Conservation (phyloP, 1,140 invertebrate species). For the Drosophila sucinea region DNA sequence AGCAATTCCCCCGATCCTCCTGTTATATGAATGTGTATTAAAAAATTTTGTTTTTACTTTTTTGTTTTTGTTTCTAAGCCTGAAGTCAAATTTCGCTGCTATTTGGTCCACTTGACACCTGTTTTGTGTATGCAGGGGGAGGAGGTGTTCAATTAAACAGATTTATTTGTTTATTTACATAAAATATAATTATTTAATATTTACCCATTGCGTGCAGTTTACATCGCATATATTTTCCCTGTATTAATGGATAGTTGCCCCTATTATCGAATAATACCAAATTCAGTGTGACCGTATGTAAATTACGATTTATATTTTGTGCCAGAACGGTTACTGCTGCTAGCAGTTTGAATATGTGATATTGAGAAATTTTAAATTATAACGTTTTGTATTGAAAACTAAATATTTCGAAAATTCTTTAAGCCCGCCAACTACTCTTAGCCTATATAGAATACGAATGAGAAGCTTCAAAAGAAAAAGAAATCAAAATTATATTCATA, state of each 20-base stretch:
- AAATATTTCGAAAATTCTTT: no score
- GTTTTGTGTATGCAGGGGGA: not conserved
- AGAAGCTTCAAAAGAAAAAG: no score
- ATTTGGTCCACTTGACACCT: not conserved
- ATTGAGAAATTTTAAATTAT: no score
- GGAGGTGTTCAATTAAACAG: not conserved
- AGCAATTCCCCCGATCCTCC: not conserved
- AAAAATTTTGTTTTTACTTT: not conserved
- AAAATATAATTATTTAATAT: not conserved
- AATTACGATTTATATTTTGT: not conserved
- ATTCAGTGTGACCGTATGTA: not conserved
- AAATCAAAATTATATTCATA: no score
- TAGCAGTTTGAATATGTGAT: no score
- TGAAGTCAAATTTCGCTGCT: not conserved
- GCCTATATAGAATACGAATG: no score
- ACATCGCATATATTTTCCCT: not conserved
- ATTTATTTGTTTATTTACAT: not conserved
- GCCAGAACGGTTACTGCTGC: not conserved
- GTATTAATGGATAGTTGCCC: not conserved
- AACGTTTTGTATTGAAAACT: no score
- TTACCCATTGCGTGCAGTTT: conserved; percentile 2
- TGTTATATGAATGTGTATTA: not conserved
- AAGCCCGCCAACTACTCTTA: no score
- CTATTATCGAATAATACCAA: not conserved
- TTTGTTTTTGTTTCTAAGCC: not conserved